Conservation (phyloP, 2,113 vertebrate species). For the Sisor rabdophorus region DNA sequence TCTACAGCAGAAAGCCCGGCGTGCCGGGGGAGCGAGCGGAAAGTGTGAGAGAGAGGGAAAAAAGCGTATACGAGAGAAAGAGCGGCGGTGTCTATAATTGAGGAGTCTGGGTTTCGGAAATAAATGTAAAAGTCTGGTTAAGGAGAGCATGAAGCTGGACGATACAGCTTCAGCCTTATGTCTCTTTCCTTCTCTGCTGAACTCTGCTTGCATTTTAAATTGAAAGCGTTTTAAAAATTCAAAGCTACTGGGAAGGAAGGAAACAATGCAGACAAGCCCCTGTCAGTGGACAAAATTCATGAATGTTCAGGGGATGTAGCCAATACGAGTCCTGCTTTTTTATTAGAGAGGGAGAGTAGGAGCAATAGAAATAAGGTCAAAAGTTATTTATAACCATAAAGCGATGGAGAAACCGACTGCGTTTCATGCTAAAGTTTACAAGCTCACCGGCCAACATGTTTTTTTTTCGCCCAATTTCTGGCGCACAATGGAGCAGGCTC, state of each 20-base stretch:
- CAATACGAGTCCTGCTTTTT: constrained; percentile 25
- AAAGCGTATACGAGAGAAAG: constrained; percentile 3
- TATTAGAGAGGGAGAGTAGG: constrained; percentile 6
- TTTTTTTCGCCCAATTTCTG: background rate
- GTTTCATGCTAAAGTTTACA: background rate
- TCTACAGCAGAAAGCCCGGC: background rate
- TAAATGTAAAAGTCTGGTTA: constrained; percentile 48
- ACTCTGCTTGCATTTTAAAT: constrained; percentile 56
- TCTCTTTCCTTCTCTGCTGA: constrained; percentile 32
- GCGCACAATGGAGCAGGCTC: background rate
- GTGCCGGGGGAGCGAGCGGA: background rate
- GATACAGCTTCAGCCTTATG: background rate
- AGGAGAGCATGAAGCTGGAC: background rate
- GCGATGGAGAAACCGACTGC: no score
- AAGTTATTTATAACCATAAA: no score
- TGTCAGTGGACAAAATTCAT: constrained; percentile 47
- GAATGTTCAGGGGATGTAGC: constrained; percentile 40
- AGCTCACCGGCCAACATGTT: background rate
- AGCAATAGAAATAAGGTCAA: no score
- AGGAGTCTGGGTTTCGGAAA: constrained; percentile 38
- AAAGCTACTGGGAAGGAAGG: constrained; percentile 17
- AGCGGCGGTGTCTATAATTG: constrained; percentile 38
- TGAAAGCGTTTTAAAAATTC: constrained; percentile 52
- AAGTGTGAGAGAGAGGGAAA: background rate
- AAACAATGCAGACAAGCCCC: constrained; percentile 17